A percentile compares a stretch with the other conserved stretches of the same genome.
These are phyloP conservation scores for Cossypha heuglini DNA, from an alignment of 2,797 vertebrate species.

Conservation along the genomic window DNA sequence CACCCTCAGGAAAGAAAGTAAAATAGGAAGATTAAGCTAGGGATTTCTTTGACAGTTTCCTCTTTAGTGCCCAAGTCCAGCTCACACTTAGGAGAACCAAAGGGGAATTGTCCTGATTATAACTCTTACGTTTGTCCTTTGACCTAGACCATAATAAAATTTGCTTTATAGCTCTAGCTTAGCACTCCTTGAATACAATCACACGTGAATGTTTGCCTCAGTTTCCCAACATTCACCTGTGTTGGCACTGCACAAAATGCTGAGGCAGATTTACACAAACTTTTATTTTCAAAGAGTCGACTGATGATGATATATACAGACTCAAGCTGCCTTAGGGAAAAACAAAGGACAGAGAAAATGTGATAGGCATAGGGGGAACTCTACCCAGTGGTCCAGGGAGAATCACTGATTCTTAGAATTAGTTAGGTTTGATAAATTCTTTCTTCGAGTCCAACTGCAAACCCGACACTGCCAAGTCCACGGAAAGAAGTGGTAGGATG, in stretches of 20 bases:
- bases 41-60: not conserved
- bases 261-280: not conserved
- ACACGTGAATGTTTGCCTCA: not conserved
- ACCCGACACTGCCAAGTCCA: not conserved
- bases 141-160: not conserved
- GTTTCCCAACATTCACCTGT: not conserved
- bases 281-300: not conserved
- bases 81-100: not conserved
- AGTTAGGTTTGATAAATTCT: not conserved
- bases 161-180: not conserved
- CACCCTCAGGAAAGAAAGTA: not conserved
- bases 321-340: not conserved
- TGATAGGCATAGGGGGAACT: not conserved
- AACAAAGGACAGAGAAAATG: not conserved
- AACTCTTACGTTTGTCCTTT: not conserved
- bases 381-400: not conserved
- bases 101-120: not conserved
- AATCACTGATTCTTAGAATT: not conserved
- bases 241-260: not conserved
- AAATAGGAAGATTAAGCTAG: not conserved
- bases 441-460: not conserved
- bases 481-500: accelerated
- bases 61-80: not conserved
- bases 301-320: not conserved
- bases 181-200: not conserved